Evolutionary conservation across 2,888 invertebrate species (phyloP).

Genomic region (Cheilosia variabilis): DNA sequence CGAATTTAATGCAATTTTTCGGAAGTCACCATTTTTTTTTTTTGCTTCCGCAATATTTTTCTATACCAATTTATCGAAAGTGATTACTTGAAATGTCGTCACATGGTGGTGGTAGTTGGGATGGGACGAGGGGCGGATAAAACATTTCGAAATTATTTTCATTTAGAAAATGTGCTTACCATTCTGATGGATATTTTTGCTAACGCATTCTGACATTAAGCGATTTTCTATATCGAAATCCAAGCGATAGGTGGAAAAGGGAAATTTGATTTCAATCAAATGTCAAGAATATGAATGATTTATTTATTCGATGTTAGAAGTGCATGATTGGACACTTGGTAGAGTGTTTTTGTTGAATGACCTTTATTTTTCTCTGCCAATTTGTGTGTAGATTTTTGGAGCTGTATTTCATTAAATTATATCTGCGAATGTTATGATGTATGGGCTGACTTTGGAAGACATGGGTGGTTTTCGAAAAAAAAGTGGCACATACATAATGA

Average conservation of each 20-base stretch:
- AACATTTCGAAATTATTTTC: conserved; percentile 49
- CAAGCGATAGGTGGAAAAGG: neutral
- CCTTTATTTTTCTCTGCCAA: neutral
- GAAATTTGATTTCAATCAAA: conserved; percentile 48
- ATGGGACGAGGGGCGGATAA: neutral
- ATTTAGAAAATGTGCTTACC: conserved; percentile 16
- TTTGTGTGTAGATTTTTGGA: conserved; percentile 2
- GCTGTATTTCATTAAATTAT: neutral
- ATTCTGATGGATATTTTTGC: conserved; percentile 14
- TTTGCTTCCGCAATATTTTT: conserved; percentile 40
- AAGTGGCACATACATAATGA: too few relatives aligned
- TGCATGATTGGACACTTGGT: conserved; percentile 33
- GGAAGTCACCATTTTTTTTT: conserved; percentile 26
- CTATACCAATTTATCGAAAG: conserved; percentile 55
- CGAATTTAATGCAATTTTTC: conserved; percentile 49
- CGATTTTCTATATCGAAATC: conserved; percentile 23
- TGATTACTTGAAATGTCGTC: conserved; percentile 44
- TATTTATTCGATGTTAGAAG: conserved; percentile 46
- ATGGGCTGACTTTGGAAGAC: neutral
- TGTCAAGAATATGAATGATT: conserved; percentile 38
- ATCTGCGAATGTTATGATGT: neutral
- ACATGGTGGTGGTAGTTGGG: neutral
- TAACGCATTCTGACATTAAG: conserved; percentile 17
- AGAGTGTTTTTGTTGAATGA: conserved; percentile 8
- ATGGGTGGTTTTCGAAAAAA: neutral